Evolutionary conservation across 2,888 invertebrate species (phyloP), one percentile per base, ranked within the genome.

Genomic region (Crepidodera aurea): DNA sequence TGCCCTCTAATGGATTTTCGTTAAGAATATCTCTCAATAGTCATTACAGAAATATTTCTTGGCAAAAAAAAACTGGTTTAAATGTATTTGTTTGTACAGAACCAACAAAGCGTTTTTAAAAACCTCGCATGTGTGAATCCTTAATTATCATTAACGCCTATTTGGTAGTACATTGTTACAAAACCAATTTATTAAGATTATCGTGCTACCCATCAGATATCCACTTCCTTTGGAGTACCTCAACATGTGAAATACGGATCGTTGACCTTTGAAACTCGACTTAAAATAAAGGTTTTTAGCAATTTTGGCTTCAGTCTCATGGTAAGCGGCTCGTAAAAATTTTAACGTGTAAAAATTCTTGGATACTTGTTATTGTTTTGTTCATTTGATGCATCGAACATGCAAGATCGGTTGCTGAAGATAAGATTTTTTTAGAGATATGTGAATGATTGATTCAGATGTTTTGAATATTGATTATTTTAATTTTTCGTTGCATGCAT

Each of bases 161-260:
- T 57, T 48, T 29, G 37, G 39, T 57, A 57, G 57, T 57, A 50
- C 51, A 44, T 61, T 56, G 51, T 61, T 61, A 42, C 51, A 40
- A n/a, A 51, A 61, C 61, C 55, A 56, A 56, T 61, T 56, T 56
- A 61, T 61, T 61, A 56, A 51, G 50, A 61, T 61, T 61, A 56
- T 55, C 56, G 58, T 34, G 32, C 13, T 51, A 44, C 32, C 34
- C 51, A 61, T 61, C 61, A 61, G 55, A 56, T 51, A 56, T 32
- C 13, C 61, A 61, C 61, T 61, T 61, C 61, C 61, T 61, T 29
- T 27, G 55, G 32, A 61, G 44, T 34, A 61, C 51, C 61, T 61
- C 50, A 61, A 61, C 61, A 61, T 56, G 61, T 56, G 42, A 56
- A 55, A 50, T 50, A 27, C 13, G 61, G 61, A 56, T 55, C 61